Evolutionary conservation across 2,888 invertebrate genomes (phyloP).

Genomic region (Drosophila monieri): DNA sequence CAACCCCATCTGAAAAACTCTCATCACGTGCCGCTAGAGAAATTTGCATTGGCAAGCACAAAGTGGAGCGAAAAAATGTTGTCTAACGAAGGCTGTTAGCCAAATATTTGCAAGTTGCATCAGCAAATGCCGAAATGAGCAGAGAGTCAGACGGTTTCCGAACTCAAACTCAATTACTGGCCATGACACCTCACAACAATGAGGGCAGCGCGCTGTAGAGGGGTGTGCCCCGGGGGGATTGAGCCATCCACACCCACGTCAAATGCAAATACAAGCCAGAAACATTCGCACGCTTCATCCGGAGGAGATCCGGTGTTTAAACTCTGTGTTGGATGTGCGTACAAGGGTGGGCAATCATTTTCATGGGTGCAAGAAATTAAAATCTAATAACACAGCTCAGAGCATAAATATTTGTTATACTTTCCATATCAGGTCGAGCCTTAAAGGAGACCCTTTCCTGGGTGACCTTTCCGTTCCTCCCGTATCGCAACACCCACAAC

Average conservation of each 20-base stretch:
- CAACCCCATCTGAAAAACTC: slow-evolving; percentile 42
- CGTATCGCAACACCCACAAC: slow-evolving; percentile 21
- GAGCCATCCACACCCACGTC: slow-evolving; percentile 47
- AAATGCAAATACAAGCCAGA: slow-evolving; percentile 66
- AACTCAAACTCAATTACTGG: slow-evolving; percentile 73
- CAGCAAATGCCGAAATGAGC: slow-evolving; percentile 68
- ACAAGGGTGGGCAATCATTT: slow-evolving; percentile 59
- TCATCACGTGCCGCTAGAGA: slow-evolving; percentile 60
- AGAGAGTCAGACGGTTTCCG: slow-evolving; percentile 11
- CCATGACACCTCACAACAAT: slow-evolving; percentile 73
- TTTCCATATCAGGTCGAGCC: slow-evolving; percentile 59
- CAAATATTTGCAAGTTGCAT: slow-evolving; percentile 75
- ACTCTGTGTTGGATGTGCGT: neutral
- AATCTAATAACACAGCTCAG: slow-evolving; percentile 77
- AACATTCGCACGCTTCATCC: slow-evolving; percentile 65
- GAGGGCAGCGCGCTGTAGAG: slow-evolving; percentile 12
- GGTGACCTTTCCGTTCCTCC: slow-evolving; percentile 17
- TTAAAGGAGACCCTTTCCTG: slow-evolving; percentile 7
- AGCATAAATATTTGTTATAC: slow-evolving; percentile 78
- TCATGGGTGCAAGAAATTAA: slow-evolving; percentile 78
- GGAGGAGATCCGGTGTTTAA: neutral
- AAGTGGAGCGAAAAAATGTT: slow-evolving; percentile 27
- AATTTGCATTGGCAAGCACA: slow-evolving; percentile 55
- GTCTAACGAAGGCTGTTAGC: slow-evolving; percentile 69
- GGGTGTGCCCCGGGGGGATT: slow-evolving; percentile 9